phyloP scores from a whole-genome alignment of 1,140 invertebrate species.

The Drosophila arawakana region DNA sequence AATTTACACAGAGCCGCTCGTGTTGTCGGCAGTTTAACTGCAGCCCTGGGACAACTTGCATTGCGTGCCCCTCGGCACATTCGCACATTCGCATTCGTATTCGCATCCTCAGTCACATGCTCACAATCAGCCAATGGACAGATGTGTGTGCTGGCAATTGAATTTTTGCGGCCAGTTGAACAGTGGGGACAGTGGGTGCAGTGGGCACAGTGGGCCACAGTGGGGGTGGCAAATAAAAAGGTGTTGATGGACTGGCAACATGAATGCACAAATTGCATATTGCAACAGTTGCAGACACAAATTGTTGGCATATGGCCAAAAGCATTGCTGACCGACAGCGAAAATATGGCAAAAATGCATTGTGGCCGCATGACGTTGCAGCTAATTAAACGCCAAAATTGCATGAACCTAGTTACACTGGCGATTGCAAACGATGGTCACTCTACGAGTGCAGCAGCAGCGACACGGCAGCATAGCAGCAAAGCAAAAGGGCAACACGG shows the following conservation, averaged over 20 bases:
- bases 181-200: conserved; percentile 17
- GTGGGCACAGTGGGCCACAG: neutral
- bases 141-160: conserved; percentile 1
- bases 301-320: conserved; percentile 63
- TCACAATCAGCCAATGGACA: neutral
- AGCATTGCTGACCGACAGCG: neutral
- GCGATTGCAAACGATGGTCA: conserved; percentile 25
- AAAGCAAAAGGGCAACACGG: no score
- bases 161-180: conserved; percentile 1
- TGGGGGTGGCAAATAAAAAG: conserved; percentile 55
- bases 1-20: conserved; percentile 39
- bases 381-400: conserved; percentile 77
- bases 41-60: neutral
- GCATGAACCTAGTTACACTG: conserved; percentile 36
- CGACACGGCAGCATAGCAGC: neutral
- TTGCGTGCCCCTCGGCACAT: conserved; percentile 21
- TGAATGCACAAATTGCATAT: conserved; percentile 76
- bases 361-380: conserved; percentile 58
- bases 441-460: neutral
- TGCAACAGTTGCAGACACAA: conserved; percentile 42
- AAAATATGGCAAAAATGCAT: conserved; percentile 15
- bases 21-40: neutral
- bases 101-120: neutral
- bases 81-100: conserved; percentile 9
- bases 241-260: conserved; percentile 79